Base-by-base conservation (phyloP, 2,888 invertebrate species). In the Carpatolechia fugitivella region DNA sequence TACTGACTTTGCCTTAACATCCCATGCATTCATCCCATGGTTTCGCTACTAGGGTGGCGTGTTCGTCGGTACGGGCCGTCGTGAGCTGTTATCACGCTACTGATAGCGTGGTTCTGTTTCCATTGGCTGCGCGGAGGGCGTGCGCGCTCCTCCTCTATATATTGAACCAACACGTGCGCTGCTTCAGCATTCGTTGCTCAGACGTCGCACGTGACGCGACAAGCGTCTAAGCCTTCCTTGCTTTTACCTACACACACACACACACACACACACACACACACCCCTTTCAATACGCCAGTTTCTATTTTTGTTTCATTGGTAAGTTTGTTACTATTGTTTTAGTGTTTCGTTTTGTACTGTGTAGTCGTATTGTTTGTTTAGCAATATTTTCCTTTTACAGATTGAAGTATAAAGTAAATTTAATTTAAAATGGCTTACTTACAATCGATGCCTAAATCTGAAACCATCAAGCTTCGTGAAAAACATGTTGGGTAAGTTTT, bases 391-490 rank as follows among this genome's bases (percentile, higher is more conserved):
- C n/a, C 20, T 18, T 18, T 41, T 41, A 16, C 50, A 50, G 31
- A 59, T 56, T 62, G n/a, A n/a, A 63, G 58, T 62, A 57, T 56
- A 52, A 55, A 38, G n/a, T 5, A 31, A 52, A 52, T 52, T 33
- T 35, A 49, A 59, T 52, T 56, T 40, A 81, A 72, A 83, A 92
- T 91, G 93, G 91, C 90, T 60, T 88, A 85, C 59, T 65, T 87
- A 76, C 95, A 96, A 81, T 93, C 94, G 56, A 92, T 97, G 91
- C 90, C 94, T 24, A 96, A 96, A 84, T 87, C 92, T 58, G 95
- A 97, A 74, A 97, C 97, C 0, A 93, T 97, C 57, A 93, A 93
- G 62, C 91, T 96, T 51, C 92, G 97, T 33, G 94, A 97, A 76
- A 93, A 95, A 72, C 93, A 95, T 71, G 93, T 97, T 68, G 96